Base-by-base conservation (phyloP, 2,888 invertebrate genomes). In the Desoria tigrina region DNA sequence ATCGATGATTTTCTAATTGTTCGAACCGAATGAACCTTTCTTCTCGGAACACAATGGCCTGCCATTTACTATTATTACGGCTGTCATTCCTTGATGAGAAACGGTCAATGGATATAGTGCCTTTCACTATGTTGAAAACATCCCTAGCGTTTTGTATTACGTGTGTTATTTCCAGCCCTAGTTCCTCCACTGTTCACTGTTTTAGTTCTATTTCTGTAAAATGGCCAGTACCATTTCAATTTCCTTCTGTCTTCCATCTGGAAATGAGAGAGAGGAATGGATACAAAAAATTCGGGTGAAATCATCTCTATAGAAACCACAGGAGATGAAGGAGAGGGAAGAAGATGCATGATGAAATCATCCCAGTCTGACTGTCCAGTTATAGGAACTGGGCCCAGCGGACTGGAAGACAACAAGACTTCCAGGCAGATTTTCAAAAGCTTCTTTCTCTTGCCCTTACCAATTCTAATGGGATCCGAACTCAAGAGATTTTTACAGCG, bases 331-430 rank as follows among this genome's bases (percentile, higher is more conserved):
- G 21, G 26, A 42, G 45, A 37, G 49, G 53, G 64, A 27, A 56
- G 60, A 65, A 61, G 54, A 61, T 49, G 54, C 26, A 53, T 42
- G 54, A 59, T 51, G 58, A 53, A 53, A 42, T 53, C 51, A 59
- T 28, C 54, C 58, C 18, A 28, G 49, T 45, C 50, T 11, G 18
- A n/a, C 27, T 59, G 50, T 45, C 56, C 51, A 59, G 54, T 65
- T 55, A 49, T n/a, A 54, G n/a, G 27, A 45, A 58, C 26, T 56
- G 61, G 55, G 61, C 32, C 16, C 61, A 61, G 21, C 62, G 42
- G 27, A 63, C 51, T 60, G 68, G 63, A 65, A 68, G 63, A 68
- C 65, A 65, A 68, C 59, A 68, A 54, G 64, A 62, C 64, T 56
- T 64, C 50, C 21, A 63, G 53, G 65, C 61, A 62, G 64, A 58